Evolutionary conservation across 2,888 invertebrate species (phyloP).

Genomic region (Agrilus biguttatus): DNA sequence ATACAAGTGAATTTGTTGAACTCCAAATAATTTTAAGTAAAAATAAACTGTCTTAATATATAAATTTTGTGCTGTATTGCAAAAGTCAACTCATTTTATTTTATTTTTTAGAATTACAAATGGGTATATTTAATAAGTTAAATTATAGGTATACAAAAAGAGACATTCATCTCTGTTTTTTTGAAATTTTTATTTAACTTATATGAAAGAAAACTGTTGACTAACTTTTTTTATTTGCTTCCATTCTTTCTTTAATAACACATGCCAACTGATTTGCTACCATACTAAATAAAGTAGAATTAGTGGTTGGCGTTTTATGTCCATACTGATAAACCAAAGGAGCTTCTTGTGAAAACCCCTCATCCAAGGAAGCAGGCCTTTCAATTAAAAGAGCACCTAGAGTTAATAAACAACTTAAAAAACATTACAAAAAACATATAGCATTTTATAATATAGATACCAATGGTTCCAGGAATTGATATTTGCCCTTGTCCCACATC

Average conservation of each 20-base stretch:
- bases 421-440: background rate
- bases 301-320: constrained; percentile 59
- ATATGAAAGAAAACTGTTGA: constrained; percentile 1
- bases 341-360: constrained; percentile 87
- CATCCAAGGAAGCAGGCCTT: constrained; percentile 84
- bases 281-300: constrained; percentile 71
- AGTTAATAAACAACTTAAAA: constrained; percentile 3
- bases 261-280: constrained; percentile 74
- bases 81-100: too few relatives aligned
- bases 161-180: too few relatives aligned
- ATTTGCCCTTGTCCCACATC: constrained; percentile 93
- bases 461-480: constrained; percentile 83
- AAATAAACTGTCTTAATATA: too few relatives aligned
- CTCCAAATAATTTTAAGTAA: too few relatives aligned
- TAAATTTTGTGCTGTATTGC: too few relatives aligned
- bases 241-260: constrained; percentile 69
- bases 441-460: constrained; percentile 23
- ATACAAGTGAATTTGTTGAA: too few relatives aligned
- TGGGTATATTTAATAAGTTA: too few relatives aligned
- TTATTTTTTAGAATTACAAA: too few relatives aligned
- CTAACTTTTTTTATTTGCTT: constrained; percentile 73
- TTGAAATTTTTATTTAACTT: background rate
- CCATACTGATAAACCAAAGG: constrained; percentile 92
- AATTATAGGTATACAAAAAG: too few relatives aligned
- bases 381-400: constrained; percentile 76